Evolutionary conservation across 2,797 vertebrate genomes (phyloP), one percentile per base, ranked within the genome.

Genomic region (Tauraco hartlaubi): DNA sequence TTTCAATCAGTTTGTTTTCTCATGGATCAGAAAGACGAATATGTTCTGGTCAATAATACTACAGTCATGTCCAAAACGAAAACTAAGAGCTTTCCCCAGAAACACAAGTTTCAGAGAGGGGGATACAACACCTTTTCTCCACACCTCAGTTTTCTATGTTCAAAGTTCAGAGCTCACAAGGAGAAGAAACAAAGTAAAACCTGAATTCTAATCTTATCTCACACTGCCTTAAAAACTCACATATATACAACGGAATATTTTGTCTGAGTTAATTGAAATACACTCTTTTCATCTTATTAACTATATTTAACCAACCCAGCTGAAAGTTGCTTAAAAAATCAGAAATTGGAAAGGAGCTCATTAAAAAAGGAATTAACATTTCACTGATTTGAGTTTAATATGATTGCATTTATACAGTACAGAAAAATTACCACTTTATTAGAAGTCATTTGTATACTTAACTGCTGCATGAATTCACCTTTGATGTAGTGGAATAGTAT

Each of bases 311-410:
- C 72, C 56, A 96, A 92, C 62, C 56, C 35, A 16, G 54, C 48
- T 72, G 68, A 96, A 96, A 96, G 72, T 95, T 95, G 75, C 69
- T 94, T 92, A 77, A 95, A 95, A 96, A 94, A 73, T 79, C 35
- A 83, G 94, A 92, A 95, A 95, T 39, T 83, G 35, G 62, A 92
- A 93, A 92, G 46, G 63, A 95, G 63, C 89, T 96, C 91, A 94
- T 94, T 96, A 96, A 91, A 94, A 95, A 80, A 15, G 66, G 66
- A 96, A 94, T 96, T 96, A 94, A 16, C 78, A 78, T 95, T 93
- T 95, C 68, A 85, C 49, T 91, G 82, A 94, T 92, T 96, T 91
- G 82, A 94, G 81, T 92, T 93, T 90, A 96, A 91, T 90, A 92
- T 90, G 68, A 92, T 91, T 94, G 82, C 69, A 90, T 94, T 94